Evolutionary conservation across 2,113 vertebrate genomes (phyloP).

Genomic region (Thomomys bottae): DNA sequence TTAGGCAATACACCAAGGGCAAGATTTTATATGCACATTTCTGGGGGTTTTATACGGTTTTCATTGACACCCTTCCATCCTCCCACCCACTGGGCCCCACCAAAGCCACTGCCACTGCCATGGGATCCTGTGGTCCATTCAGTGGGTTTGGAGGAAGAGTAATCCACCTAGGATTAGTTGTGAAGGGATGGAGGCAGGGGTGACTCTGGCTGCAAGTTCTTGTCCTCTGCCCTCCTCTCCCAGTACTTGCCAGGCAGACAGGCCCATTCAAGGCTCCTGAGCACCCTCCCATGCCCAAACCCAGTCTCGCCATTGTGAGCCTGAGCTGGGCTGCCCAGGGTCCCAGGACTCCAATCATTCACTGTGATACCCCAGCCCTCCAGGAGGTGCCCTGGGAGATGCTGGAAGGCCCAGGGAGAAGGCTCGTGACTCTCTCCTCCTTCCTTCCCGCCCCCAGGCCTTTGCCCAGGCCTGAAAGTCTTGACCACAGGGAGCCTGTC

Average conservation of each 20-base stretch:
- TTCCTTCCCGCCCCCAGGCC: background rate
- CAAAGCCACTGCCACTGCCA: constrained; percentile 70
- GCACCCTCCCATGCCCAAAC: background rate
- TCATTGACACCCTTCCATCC: constrained; percentile 69
- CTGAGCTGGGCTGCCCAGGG: background rate
- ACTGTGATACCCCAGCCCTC: constrained; percentile 54
- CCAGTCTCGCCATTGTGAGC: constrained; percentile 14
- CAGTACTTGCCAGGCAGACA: constrained; percentile 34
- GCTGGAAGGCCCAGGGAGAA: fast-evolving
- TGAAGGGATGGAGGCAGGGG: constrained; percentile 21
- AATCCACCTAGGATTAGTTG: constrained; percentile 40
- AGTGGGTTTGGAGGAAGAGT: constrained; percentile 21
- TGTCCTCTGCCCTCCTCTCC: background rate
- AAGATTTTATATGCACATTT: constrained; percentile 85
- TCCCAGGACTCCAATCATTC: constrained; percentile 54
- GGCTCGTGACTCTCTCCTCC: background rate
- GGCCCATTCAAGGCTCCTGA: background rate
- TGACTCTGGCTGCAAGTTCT: background rate
- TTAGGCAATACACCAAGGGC: constrained; percentile 83
- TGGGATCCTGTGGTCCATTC: constrained; percentile 53
- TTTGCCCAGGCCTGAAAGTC: constrained; percentile 35
- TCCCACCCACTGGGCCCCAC: constrained; percentile 67
- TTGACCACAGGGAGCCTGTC: background rate
- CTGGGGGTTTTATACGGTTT: constrained; percentile 82
- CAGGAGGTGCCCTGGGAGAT: background rate